phyloP scores from a whole-genome alignment of 2,113 vertebrate genomes.

The Odobenus rosmarus region DNA sequence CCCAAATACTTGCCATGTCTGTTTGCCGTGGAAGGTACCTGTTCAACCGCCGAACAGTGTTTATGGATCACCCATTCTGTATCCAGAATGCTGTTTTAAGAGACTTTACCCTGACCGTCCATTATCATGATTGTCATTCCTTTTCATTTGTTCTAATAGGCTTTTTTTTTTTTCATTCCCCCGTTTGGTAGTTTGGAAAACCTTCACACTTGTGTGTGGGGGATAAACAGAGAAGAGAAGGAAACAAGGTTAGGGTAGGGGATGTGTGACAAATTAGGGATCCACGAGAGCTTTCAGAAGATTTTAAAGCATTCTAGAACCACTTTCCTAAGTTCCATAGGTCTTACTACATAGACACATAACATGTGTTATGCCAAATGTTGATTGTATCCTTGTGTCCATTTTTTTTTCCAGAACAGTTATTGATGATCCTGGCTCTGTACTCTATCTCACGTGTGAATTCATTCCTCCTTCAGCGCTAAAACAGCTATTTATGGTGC shows the following conservation, averaged over 20 bases:
- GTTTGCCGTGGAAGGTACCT: background rate
- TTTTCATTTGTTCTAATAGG: background rate
- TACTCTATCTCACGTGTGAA: constrained; percentile 3
- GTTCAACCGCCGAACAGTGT: background rate
- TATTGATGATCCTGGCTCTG: background rate
- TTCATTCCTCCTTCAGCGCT: constrained; percentile 7
- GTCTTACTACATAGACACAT: background rate
- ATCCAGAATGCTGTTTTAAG: background rate
- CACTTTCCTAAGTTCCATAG: background rate
- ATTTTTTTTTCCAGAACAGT: constrained; percentile 20
- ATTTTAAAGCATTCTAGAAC: background rate
- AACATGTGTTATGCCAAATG: background rate
- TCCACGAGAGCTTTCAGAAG: background rate
- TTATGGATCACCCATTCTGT: background rate
- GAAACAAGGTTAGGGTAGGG: background rate
- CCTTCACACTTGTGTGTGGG: background rate
- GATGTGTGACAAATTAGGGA: background rate
- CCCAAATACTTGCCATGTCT: background rate
- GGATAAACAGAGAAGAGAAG: background rate
- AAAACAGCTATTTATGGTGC: background rate
- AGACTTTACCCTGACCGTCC: background rate
- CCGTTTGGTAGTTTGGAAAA: background rate
- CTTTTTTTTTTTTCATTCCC: background rate
- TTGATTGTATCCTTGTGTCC: background rate
- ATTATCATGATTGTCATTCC: background rate